Evolutionary conservation across 2,888 invertebrate species (phyloP), one percentile per base, ranked within the genome.

Genomic region (Rhamphomyia laevipes): DNA sequence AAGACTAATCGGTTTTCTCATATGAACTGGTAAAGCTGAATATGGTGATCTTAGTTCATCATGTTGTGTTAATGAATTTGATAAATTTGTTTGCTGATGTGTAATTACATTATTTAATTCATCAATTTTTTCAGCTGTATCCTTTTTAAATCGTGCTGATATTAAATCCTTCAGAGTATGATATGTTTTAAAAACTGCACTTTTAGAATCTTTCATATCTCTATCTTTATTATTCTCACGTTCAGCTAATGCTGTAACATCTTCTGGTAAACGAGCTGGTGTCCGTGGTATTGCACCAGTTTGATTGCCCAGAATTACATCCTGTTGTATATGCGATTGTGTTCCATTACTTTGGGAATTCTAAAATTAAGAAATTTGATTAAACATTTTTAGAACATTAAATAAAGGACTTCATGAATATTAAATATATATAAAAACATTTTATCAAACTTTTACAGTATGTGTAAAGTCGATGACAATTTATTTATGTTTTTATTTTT

Each of bases 161-260:
- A 87, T 85, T 76, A 87, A 84, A 61, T 86, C 86, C 73, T 86
- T 86, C 53, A 87, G 77, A 5, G 86, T 85, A 64, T 87, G 83
- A 62, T 86, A 86, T 0, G 86, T 86, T 68, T 85, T 83, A 43
- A 82, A 80, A 51, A 84, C 78, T n/a, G 83, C 78, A 64, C 83
- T 75, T 64, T 77, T 58, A 16, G 49, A 47, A 17, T 54, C 57
- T 44, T 54, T 56, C 1, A 74, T 72, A 57, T 78, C 77, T 1
- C 75, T 73, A 57, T 78, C 77, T 61, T 73, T 73, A 15, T 73
- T 74, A 48, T 78, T 62, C 77, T 80, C 3, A 73, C 74, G 21
- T 68, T 81, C 80, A 5, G 78, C 78, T 13, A 77, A 75, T 7
- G 78, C 77, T 46, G 77, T 73, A 40, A 77, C 74, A 74, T 62